phyloP scores from a whole-genome alignment of 2,113 vertebrate species.

The Pagrus major region DNA sequence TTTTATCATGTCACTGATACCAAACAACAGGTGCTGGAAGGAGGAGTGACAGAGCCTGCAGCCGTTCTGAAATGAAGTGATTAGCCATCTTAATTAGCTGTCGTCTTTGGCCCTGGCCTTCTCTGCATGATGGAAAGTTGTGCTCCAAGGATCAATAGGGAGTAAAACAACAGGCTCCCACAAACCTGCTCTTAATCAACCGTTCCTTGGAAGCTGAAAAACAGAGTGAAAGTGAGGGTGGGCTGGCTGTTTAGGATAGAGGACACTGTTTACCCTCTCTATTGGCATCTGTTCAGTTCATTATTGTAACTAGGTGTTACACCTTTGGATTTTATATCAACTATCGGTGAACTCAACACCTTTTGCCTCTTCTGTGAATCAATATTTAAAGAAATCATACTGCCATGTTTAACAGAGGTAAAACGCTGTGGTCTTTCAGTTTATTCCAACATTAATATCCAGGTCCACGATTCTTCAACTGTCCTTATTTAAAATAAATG shows the following conservation, averaged over 20 bases:
- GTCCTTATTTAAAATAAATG: neutral
- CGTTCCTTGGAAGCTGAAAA: slow-evolving; percentile 22
- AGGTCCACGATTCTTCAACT: neutral
- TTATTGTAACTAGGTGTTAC: slow-evolving; percentile 31
- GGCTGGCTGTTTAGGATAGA: slow-evolving; percentile 14
- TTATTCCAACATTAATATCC: neutral
- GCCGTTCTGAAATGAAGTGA: slow-evolving; percentile 76
- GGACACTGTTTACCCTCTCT: slow-evolving; percentile 29
- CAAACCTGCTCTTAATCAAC: slow-evolving; percentile 49
- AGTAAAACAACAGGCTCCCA: slow-evolving; percentile 64
- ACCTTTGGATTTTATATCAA: slow-evolving; percentile 18
- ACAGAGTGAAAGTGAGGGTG: neutral
- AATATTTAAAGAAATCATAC: slow-evolving; percentile 13
- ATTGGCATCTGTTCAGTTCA: slow-evolving; percentile 33
- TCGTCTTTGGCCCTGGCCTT: slow-evolving; percentile 71
- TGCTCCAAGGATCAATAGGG: slow-evolving; percentile 72
- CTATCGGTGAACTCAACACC: slow-evolving; percentile 11
- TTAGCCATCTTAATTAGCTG: slow-evolving; percentile 83
- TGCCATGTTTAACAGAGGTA: slow-evolving; percentile 5
- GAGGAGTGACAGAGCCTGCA: slow-evolving; percentile 69
- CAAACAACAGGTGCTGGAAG: slow-evolving; percentile 58
- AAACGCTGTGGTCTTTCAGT: neutral
- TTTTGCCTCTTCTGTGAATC: slow-evolving; percentile 23
- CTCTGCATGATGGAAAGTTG: slow-evolving; percentile 77
- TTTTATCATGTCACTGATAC: slow-evolving; percentile 30